Conservation (phyloP, 2,797 vertebrate genomes). For the Alauda arvensis region DNA sequence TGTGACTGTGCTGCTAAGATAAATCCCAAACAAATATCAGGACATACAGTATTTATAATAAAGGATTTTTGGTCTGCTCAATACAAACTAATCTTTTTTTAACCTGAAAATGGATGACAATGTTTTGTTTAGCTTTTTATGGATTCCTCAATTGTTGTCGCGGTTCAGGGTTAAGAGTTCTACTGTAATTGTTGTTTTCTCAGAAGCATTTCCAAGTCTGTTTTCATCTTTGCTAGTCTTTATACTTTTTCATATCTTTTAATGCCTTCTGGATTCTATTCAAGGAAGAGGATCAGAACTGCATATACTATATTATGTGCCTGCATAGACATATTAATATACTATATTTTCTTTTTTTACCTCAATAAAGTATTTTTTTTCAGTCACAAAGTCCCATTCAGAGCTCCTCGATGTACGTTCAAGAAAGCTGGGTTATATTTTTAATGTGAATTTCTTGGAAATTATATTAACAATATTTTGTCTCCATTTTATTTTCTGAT, state of each 20-base stretch:
- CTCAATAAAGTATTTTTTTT: neutral
- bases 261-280: neutral
- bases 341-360: neutral
- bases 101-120: neutral
- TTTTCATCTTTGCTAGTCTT: neutral
- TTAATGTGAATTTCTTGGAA: neutral
- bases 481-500: neutral
- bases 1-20: neutral
- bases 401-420: neutral
- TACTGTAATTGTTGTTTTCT: neutral
- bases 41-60: neutral
- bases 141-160: neutral
- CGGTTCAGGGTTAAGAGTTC: neutral
- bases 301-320: neutral
- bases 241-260: neutral
- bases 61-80: neutral
- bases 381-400: fast-evolving
- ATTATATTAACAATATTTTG: neutral
- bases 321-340: neutral
- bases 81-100: neutral
- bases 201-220: neutral
- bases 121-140: neutral
- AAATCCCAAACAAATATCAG: neutral
- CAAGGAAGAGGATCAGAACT: neutral
- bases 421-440: neutral